phyloP scores from a whole-genome alignment of 1,140 invertebrate genomes.

The Drepana arcuata region DNA sequence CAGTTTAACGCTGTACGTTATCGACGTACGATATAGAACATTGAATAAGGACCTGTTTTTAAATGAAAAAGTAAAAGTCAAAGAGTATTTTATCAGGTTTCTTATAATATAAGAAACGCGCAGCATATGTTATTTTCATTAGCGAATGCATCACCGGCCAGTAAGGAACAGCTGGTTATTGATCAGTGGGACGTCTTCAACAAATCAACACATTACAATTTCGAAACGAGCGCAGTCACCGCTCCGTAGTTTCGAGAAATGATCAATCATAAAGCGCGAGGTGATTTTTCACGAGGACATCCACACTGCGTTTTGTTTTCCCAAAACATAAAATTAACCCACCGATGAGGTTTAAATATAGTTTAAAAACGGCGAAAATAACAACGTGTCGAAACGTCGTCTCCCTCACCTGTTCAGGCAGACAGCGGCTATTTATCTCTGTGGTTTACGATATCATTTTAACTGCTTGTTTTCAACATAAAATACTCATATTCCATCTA shows the following conservation, averaged over 20 bases:
- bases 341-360: slow-evolving; percentile 39
- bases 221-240: slow-evolving; percentile 18
- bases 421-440: slow-evolving; percentile 18
- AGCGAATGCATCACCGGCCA: slow-evolving; percentile 1
- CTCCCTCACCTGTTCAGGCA: slow-evolving; percentile 38
- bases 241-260: slow-evolving; percentile 49
- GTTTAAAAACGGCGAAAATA: slow-evolving; percentile 33
- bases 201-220: slow-evolving; percentile 58
- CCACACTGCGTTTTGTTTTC: slow-evolving; percentile 41
- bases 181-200: slow-evolving; percentile 31
- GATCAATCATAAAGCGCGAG: slow-evolving; percentile 60
- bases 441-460: slow-evolving; percentile 10
- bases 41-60: no score
- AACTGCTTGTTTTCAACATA: no score
- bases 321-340: slow-evolving; percentile 44
- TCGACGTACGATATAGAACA: no score
- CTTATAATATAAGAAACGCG: no score
- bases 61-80: no score
- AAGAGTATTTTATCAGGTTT: no score
- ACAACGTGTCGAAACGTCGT: slow-evolving; percentile 33
- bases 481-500: no score
- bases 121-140: no score
- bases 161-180: slow-evolving; percentile 14
- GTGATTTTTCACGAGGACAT: slow-evolving; percentile 55
- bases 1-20: no score